A percentile compares a stretch with the other conserved stretches of the same genome.
Evolutionary conservation across 2,113 vertebrate species (phyloP).

Genomic region (Ancistrus triradiatus): DNA sequence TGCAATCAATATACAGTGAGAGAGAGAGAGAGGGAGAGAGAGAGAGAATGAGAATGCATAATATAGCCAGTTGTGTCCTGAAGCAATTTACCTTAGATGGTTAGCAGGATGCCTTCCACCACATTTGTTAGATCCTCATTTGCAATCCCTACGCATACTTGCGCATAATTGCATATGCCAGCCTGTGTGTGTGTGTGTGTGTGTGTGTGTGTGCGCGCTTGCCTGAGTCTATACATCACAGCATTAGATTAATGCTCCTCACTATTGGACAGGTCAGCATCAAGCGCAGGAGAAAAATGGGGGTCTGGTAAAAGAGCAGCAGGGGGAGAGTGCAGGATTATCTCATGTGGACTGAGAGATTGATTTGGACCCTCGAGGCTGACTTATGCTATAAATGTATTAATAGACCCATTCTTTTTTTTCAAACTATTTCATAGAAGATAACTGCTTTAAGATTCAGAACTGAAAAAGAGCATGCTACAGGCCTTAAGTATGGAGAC

Average conservation of each 20-base stretch:
- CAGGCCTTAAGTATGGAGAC: too few relatives aligned
- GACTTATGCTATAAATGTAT: too few relatives aligned
- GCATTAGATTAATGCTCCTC: neutral
- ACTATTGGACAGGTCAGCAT: conserved; percentile 1
- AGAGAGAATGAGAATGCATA: neutral
- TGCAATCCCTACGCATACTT: neutral
- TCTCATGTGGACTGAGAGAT: neutral
- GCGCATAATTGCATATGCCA: neutral
- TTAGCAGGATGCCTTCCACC: conserved; percentile 6
- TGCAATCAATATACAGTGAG: conserved; percentile 27
- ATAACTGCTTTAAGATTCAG: too few relatives aligned
- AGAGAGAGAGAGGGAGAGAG: neutral
- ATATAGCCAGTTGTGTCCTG: neutral
- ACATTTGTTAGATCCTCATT: conserved; percentile 13
- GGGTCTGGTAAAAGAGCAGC: neutral
- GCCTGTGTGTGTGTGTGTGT: neutral
- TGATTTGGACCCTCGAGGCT: neutral
- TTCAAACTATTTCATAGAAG: too few relatives aligned
- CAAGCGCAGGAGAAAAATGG: conserved; percentile 2
- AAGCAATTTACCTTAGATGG: neutral
- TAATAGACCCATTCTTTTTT: too few relatives aligned
- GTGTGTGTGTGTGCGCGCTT: neutral
- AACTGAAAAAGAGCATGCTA: too few relatives aligned
- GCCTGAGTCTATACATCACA: neutral
- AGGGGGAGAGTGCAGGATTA: neutral